A percentile compares a stretch with the other conserved stretches of the same genome.
Conservation (phyloP, 1,140 invertebrate species). For the Hypothenemus hampei region DNA sequence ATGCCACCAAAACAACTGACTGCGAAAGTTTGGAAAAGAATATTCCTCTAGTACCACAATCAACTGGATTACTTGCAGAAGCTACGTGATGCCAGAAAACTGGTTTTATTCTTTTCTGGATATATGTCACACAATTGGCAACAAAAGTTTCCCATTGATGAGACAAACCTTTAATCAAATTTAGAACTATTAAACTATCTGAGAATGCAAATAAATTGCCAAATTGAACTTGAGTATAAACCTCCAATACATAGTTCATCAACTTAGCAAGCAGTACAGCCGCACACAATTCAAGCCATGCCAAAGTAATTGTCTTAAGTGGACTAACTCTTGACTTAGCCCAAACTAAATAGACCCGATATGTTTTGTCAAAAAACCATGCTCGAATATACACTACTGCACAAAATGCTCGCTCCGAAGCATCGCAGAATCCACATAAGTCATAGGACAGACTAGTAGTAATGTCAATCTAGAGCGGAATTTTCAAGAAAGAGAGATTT, state of each 20-base stretch:
- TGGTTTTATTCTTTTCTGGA: slow-evolving; percentile 7
- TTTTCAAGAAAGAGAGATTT: neutral
- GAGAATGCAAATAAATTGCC: slow-evolving; percentile 8
- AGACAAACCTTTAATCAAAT: slow-evolving; percentile 25
- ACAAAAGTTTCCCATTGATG: slow-evolving; percentile 21
- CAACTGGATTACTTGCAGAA: slow-evolving; percentile 42
- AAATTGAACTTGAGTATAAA: no score
- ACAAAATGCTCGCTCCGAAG: neutral
- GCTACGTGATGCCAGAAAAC: slow-evolving; percentile 38
- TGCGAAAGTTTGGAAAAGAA: slow-evolving; percentile 21
- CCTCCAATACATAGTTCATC: neutral
- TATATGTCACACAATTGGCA: slow-evolving; percentile 21
- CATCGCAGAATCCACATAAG: neutral
- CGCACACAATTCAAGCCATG: slow-evolving; percentile 4
- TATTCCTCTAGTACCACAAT: slow-evolving; percentile 33
- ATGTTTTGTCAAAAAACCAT: neutral
- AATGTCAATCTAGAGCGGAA: neutral
- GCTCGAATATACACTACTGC: neutral
- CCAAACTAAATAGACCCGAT: neutral
- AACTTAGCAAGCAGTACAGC: neutral
- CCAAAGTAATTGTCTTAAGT: slow-evolving; percentile 10
- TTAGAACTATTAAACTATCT: slow-evolving; percentile 9
- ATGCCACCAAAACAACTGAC: slow-evolving; percentile 37
- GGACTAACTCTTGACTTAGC: neutral
- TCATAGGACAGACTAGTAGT: neutral